Evolutionary conservation across 2,113 vertebrate species (phyloP), one percentile per base, ranked within the genome.

Genomic region (Sigmodon hispidus): DNA sequence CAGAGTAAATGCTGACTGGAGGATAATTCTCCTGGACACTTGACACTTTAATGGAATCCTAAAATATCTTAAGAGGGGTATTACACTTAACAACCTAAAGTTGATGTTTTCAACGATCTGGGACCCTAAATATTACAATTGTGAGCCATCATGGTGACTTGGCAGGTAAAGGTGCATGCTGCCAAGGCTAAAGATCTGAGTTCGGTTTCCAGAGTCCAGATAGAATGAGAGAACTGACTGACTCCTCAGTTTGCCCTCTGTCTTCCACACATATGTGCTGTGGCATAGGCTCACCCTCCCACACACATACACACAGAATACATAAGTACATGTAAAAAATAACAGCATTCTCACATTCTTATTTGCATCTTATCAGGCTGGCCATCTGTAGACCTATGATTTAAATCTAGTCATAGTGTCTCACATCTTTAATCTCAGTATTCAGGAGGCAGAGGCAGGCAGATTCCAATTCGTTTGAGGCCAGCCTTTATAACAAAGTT

Each of bases 1-100:
- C 1, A 36, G 29, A 70, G 17, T 8, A 0, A 36, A 31, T 1
- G 4, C 73, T 2, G 0, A 1, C 11, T 9, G 24, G 0, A 4
- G 40, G 40, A 22, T 0, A 7, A 13, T 59, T 86, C 92, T 80
- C 22, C 84, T 12, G 70, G 57, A 75, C 36, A 0, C 7, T 5
- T 8, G 29, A 43, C 17, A 67, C 43, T 63, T 40, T 43, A 83
- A 70, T 1, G 36, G 57, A 76, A 3, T 13, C 80, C 22, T 45
- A 13, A 0, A 34, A 34, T 26, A 11, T 21, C 7, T 45, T 22
- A 1, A 4, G 59, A 55, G 45, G 65, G 69, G 43, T 5, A 4
- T 63, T 89, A 22, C 40, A 0, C 63, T 16, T 5, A 59, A 45
- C 10, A 16, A 3, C 0, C 34, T 2, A 8, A 34, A 92, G 52